Evolutionary conservation across 2,888 invertebrate species (phyloP), one percentile per base, ranked within the genome.

Genomic region (Cryptosula pallasiana): DNA sequence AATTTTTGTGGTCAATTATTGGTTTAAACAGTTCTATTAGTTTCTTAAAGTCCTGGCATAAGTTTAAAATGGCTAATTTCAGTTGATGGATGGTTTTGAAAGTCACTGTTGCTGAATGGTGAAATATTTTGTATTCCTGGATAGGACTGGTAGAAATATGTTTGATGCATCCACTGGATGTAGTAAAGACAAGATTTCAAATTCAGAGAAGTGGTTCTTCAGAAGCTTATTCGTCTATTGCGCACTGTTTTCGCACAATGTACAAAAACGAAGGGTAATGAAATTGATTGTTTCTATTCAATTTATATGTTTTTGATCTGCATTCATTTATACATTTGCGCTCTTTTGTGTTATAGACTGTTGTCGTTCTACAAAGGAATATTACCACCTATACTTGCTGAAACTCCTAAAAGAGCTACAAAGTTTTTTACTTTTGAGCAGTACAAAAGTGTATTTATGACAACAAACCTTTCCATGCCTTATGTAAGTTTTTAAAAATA

Each of bases 351-450:
- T 70, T 80, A 63, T 77, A 84, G 84, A 27, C 58, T 78, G n/a
- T 69, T 82, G 32, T 91, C 94, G 13, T 93, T 91, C 84, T 95
- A 94, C 91, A 94, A 95, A 87, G 96, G 96, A 74, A 93, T 96
- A 76, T 78, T 95, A 76, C 96, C 95, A 2, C 96, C 96, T 5
- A 91, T 96, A 78, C 84, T 95, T 74, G 95, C 93, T 9, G 96
- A 96, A 87, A 96, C 95, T 0, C 96, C 96, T 0, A 96, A 96
- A 85, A 86, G 95, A 80, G 95, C 95, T 23, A 91, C 93, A 20
- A 96, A 96, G 88, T 96, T 96, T 86, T 90, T 94, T 79, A 92
- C 93, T 35, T 96, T 95, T 87, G 95, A 95, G 85, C 94, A 95
- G 83, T 94, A 93, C 81, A 94, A 95, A 86, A 88, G 90, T 78